Evolutionary conservation across 2,888 invertebrate species (phyloP).

Genomic region (Sminthurides aquaticus): DNA sequence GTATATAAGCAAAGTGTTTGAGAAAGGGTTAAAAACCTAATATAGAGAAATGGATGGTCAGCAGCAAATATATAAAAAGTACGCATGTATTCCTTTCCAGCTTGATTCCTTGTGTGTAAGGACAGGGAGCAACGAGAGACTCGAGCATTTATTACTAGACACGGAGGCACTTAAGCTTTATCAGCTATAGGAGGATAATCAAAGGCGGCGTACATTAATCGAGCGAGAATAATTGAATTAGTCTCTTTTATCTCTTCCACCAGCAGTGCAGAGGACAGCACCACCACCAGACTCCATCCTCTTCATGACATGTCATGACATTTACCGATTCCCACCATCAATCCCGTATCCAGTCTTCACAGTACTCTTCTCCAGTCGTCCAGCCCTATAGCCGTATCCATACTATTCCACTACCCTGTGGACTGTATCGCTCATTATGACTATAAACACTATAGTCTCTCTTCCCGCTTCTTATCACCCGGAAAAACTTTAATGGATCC

Average conservation of each 20-base stretch:
- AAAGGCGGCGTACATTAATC: conserved; percentile 24
- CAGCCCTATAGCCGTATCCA: no score
- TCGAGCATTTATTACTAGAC: conserved; percentile 8
- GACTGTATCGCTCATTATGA: no score
- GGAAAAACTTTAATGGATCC: no score
- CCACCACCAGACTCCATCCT: no score
- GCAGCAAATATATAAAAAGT: neutral
- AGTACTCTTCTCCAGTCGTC: no score
- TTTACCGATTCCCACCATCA: neutral
- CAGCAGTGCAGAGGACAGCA: neutral
- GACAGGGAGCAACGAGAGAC: neutral
- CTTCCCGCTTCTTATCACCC: no score
- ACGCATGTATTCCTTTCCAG: neutral
- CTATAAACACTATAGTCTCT: no score
- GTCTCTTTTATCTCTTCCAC: conserved; percentile 18
- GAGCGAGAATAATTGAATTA: conserved; percentile 27
- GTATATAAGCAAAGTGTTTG: no score
- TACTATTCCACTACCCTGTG: no score
- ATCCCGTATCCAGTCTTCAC: no score
- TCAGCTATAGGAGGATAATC: conserved; percentile 24
- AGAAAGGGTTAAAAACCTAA: neutral
- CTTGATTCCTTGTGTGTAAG: neutral
- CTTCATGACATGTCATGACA: neutral
- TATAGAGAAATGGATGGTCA: neutral
- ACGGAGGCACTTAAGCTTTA: conserved; percentile 25